Base-by-base conservation (phyloP, 2,888 invertebrate species). In the Sinodicranocentrus sp. region DNA sequence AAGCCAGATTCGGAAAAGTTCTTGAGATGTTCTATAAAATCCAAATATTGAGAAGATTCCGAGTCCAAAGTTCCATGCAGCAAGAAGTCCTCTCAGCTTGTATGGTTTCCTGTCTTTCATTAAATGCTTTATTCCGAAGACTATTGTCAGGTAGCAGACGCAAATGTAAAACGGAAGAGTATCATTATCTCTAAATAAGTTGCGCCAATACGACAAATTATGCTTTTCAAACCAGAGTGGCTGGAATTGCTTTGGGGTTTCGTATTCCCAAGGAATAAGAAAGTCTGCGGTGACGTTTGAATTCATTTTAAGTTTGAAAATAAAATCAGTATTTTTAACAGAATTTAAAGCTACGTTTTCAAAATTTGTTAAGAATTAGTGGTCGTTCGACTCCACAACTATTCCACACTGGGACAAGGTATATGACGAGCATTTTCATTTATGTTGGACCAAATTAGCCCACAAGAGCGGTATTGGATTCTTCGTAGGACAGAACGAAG, bases 101-200 rank as follows among this genome's bases (percentile, higher is more conserved):
- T 96, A 98, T 92, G 96, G 94, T 86, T 96, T 95, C 89, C 98
- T 93, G 90, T 94, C 94, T 90, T 95, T 95, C 99, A 99, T 99
- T 90, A 95, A 95, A 90, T 95, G 94, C 91, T 97, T 97, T 63
- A 77, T 33, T 23, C 57, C 77, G 43, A 77, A 77, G 0, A 77
- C 33, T 1, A 57, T 1, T 1, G 57, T 39, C 21, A 77, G 21
- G 19, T 76, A 76, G 8, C 65, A 17, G 2, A 19, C 52, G 33
- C 76, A 65, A 21, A 73, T 43, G 57, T 82, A 82, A n/a, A 82
- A 23, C 1, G 61, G 48, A 8, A 57, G 10, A 15, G 26, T 21
- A 52, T 71, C 72, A 28, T 80, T 48, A 1, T 39, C 44, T 43
- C 61, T 61, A 44, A 80, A 61, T 65, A 72, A 65, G 15, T 80